These are phyloP conservation scores for Selene dorsalis DNA, from an alignment of 2,797 vertebrate genomes.

Conservation along the genomic window DNA sequence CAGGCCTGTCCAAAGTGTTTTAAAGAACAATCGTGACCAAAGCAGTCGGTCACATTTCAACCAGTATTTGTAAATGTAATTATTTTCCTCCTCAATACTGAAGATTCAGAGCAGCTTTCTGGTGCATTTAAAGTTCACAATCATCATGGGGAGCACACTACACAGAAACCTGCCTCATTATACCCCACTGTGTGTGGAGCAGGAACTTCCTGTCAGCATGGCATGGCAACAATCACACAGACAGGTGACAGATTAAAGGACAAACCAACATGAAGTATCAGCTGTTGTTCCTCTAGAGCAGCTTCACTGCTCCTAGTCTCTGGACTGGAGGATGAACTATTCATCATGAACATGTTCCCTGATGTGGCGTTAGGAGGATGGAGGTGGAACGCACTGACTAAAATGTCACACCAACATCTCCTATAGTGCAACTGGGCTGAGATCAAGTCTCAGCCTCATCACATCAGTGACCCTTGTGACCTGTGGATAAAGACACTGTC, in stretches of 20 bases:
- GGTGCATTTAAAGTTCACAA: not conserved
- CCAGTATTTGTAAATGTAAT: not conserved
- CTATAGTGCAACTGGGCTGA: no score
- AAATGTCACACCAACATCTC: no score
- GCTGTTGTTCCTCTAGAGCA: not conserved
- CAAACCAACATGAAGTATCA: not conserved
- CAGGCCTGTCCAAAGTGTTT: not conserved
- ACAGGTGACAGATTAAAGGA: no score
- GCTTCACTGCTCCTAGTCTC: not conserved
- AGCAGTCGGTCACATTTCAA: not conserved
- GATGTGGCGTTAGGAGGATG: not conserved
- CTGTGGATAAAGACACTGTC: not conserved
- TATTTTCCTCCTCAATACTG: conserved; percentile 7
- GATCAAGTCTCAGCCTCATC: not conserved
- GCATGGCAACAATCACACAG: not conserved
- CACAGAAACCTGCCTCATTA: not conserved
- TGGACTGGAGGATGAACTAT: not conserved
- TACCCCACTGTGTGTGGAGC: not conserved
- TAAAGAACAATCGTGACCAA: not conserved
- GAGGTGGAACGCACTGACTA: not conserved
- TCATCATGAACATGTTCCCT: no score
- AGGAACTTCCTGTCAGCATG: not conserved
- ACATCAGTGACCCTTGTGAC: not conserved
- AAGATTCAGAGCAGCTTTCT: not conserved
- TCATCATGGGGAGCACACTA: conserved; percentile 6